Base-by-base conservation (phyloP, 1,140 invertebrate genomes). In the Protaetia brevitarsis region DNA sequence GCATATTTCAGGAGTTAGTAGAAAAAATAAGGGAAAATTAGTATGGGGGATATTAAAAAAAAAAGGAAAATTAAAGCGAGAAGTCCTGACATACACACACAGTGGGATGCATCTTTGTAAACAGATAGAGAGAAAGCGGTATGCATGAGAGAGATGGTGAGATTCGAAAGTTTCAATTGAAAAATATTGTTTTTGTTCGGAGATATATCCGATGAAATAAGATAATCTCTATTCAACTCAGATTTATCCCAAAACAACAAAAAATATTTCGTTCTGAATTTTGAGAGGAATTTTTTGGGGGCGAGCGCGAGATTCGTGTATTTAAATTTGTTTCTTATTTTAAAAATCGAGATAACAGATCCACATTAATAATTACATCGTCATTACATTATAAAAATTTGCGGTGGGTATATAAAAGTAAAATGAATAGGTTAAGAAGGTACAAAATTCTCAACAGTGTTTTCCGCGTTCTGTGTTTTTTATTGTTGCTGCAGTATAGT, bases 51-150 rank as follows among this genome's bases (percentile, higher is more conserved):
- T n/a, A n/a, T n/a, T n/a, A n/a, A n/a, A n/a, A n/a, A n/a, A n/a
- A n/a, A n/a, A n/a, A n/a, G n/a, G n/a, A n/a, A n/a, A n/a, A n/a
- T n/a, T n/a, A n/a, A n/a, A n/a, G n/a, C n/a, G n/a, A n/a, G n/a
- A n/a, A n/a, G n/a, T n/a, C n/a, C n/a, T n/a, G n/a, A n/a, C n/a
- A n/a, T n/a, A n/a, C n/a, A 51, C 19, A 36, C 8, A 62, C 19
- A 36, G 31, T 34, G 29, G 66, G 66, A 68, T 69, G 67, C 70
- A 71, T 71, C 70, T 71, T 71, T 69, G 70, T 71, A 71, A 71
- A 64, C 58, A 66, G 64, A 29, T 41, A 45, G 26, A 36, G 30
- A 63, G 51, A 41, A 61, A 31, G 31, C 37, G 5, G 26, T 64
- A 67, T 41, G 61, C 36, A 67, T 64, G 51, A 67, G 61, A 67